Evolutionary conservation across 2,888 invertebrate species (phyloP).

Genomic region (Pachliopta kotzebuea): DNA sequence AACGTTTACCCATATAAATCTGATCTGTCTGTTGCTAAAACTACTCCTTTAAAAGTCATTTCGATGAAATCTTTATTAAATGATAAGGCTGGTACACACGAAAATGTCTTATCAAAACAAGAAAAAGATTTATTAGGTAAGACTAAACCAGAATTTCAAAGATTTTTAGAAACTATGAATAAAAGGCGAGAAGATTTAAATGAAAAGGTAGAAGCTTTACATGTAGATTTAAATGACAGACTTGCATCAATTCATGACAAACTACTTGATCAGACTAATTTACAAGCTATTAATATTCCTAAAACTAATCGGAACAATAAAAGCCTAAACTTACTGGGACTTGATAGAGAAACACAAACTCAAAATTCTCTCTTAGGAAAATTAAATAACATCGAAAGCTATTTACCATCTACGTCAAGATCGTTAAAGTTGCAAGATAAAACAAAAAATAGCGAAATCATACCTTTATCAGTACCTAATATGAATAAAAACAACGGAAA

Average conservation of each 20-base stretch:
- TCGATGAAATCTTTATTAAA: conserved; percentile 37
- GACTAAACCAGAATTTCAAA: conserved; percentile 42
- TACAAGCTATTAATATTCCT: conserved; percentile 34
- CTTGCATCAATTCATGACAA: conserved; percentile 51
- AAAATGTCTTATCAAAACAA: conserved; percentile 26
- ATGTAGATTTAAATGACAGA: conserved; percentile 58
- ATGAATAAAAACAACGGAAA: neutral
- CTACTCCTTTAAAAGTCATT: conserved; percentile 46
- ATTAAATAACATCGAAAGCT: neutral
- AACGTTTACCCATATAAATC: conserved; percentile 47
- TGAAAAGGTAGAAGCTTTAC: conserved; percentile 58
- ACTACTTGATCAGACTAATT: conserved; percentile 44
- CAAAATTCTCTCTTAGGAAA: neutral
- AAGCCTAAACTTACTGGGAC: conserved; percentile 13
- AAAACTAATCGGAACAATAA: conserved; percentile 22
- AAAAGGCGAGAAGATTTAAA: conserved; percentile 51
- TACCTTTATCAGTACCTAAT: neutral
- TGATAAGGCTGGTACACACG: conserved; percentile 30
- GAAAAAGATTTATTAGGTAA: conserved; percentile 35
- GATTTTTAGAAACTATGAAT: conserved; percentile 48
- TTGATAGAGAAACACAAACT: conserved; percentile 10
- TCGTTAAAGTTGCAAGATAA: neutral
- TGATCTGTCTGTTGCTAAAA: conserved; percentile 48
- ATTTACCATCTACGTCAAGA: neutral
- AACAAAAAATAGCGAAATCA: neutral